Evolutionary conservation across 2,888 invertebrate genomes (phyloP), one percentile per base, ranked within the genome.

Genomic region (Arrhopalites spinosus): DNA sequence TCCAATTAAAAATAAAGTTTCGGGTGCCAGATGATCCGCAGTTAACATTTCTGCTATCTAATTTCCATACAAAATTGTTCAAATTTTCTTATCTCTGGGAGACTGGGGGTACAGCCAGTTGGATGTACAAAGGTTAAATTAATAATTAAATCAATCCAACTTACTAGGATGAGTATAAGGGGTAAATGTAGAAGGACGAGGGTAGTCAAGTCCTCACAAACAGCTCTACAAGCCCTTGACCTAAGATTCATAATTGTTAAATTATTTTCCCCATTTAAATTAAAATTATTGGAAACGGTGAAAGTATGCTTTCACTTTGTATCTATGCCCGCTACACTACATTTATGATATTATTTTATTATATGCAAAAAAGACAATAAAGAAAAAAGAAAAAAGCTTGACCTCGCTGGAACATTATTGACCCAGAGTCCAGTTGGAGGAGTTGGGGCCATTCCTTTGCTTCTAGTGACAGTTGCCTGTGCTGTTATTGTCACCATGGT

Each of bases 401-500:
- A 82, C 74, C 80, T 79, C n/a, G 81, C 81, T 43, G 83, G 83
- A 61, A 83, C 79, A 63, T 79, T 78, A 53, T 83, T 83, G 36
- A 82, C 77, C 81, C 81, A 83, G 7, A 83, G 80, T 45, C 70
- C 75, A 7, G 83, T 80, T 17, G 81, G 80, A 5, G 81, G 76
- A 11, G 83, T 79, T 17, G 81, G 80, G 17, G 80, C 76, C 20
- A 81, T 78, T 53, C 83, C 83, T 64, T 83, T 83, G 61, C 78
- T 81, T 56, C 84, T 80, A 2, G 83, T 84, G 53, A 84, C 84
- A 1, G 84, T 84, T 8, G 93, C 93, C 86, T 93, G 93, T 0
- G 93, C 93, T 11, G 92, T 92, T 71, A 93, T 85, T 0, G 93
- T 93, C 59, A 93, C 93, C 87, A 93, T 93, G 86, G 92, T 93